phyloP scores from a whole-genome alignment of 2,113 vertebrate genomes.

The Limanda limanda region DNA sequence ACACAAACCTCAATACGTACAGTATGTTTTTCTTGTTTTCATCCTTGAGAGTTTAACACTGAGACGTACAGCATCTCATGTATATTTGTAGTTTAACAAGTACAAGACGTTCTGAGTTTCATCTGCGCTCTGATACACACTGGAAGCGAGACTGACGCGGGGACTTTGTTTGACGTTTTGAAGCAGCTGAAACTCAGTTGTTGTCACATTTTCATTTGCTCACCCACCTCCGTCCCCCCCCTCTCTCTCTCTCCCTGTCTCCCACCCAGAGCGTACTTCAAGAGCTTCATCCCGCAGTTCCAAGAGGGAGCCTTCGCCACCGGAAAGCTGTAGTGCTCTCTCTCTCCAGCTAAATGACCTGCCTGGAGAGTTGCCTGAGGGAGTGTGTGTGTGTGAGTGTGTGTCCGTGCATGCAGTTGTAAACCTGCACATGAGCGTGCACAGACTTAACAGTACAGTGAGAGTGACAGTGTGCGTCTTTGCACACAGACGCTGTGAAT shows the following conservation, averaged over 20 bases:
- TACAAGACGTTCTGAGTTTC: conserved; percentile 41
- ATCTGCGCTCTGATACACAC: conserved; percentile 34
- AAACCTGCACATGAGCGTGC: neutral
- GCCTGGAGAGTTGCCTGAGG: conserved; percentile 52
- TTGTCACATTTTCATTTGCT: conserved; percentile 48
- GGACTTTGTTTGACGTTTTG: conserved; percentile 37
- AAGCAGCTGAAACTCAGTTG: conserved; percentile 46
- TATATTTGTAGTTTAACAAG: conserved; percentile 3
- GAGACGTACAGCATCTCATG: neutral
- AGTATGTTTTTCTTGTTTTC: neutral
- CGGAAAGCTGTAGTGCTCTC: conserved; percentile 90
- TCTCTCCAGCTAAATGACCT: conserved; percentile 32
- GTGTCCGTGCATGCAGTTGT: conserved; percentile 17
- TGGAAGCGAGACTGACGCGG: conserved; percentile 26
- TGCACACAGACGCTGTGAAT: conserved; percentile 28
- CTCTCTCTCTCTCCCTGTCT: conserved; percentile 21
- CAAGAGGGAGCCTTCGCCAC: conserved; percentile 98
- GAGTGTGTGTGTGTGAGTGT: conserved; percentile 21
- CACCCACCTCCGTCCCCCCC: neutral
- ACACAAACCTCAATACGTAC: neutral
- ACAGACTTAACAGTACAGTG: conserved; percentile 5
- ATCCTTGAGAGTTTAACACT: neutral
- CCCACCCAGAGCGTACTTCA: conserved; percentile 91
- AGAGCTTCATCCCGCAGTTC: conserved; percentile 97
- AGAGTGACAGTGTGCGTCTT: conserved; percentile 23